Evolutionary conservation across 2,797 vertebrate species (phyloP), one percentile per base, ranked within the genome.

Genomic region (Takifugu ocellatus): DNA sequence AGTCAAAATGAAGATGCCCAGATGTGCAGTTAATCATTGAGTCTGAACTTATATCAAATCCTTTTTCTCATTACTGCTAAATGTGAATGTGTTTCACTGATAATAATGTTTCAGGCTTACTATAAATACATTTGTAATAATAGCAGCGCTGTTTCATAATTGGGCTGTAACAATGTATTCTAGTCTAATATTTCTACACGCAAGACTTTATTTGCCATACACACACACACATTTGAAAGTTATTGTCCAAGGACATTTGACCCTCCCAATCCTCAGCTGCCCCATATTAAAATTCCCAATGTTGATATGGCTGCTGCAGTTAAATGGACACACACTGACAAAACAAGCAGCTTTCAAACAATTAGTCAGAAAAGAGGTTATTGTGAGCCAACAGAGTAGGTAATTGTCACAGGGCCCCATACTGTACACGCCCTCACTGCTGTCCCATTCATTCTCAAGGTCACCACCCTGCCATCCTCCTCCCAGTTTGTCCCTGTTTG

Each of bases 401-500:
- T 59, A 75, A 66, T 68, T 74, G 58, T 62, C 56, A 54, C 46
- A 49, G 55, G 39, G 17, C 11, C 2, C 51, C 31, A 27, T 51
- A 50, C 47, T 54, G 47, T 47, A 68, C 56, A 52, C 47, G 25
- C 21, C 26, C 26, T 49, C 49, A 47, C 49, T 53, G 63, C 65
- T 64, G 63, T 78, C 64, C 71, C 51, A 74, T 70, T 76, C 59
- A 26, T 78, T 72, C 55, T 82, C 81, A 88, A 90, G 87, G 86
- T 88, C 84, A 84, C 2, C 27, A 64, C 76, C 58, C 66, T 66
- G 63, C 62, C 73, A 63, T 72, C 63, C 73, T 83, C 72, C 72
- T 33, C 72, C 71, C 69, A 49, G 54, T 59, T 79, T 78, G 62
- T 77, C 80, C 77, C 82, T 77, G 83, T 86, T 87, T 74, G 84